Percentiles rank a stretch among this genome's conserved stretches.
These are phyloP conservation scores for Entomobrya multifasciata DNA, from an alignment of 2,888 invertebrate genomes.

Conservation along the genomic window DNA sequence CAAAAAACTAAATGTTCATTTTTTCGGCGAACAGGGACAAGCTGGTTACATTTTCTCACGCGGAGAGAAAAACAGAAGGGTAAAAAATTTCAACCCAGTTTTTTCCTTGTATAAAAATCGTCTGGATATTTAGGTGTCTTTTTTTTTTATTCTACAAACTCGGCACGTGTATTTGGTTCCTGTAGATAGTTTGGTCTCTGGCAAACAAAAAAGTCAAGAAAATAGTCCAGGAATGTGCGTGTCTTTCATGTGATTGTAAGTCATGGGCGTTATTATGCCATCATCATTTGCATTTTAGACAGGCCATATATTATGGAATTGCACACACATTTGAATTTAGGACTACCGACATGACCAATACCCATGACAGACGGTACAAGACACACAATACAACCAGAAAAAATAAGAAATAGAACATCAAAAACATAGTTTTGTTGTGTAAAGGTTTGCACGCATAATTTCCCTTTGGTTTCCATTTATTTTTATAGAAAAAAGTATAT, in stretches of 20 bases:
- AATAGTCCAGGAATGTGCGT: conserved; percentile 20
- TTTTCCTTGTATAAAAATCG: no score
- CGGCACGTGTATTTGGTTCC: not conserved
- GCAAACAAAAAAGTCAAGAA: not conserved
- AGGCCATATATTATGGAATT: not conserved
- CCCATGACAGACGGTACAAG: not conserved
- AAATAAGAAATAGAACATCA: not conserved
- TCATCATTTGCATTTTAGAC: conserved; percentile 32
- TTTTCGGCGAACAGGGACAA: no score
- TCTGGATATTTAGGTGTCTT: not conserved
- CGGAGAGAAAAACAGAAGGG: no score
- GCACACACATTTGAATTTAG: not conserved
- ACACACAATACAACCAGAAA: no score
- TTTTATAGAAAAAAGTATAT: not conserved
- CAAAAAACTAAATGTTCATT: no score
- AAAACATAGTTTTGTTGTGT: not conserved
- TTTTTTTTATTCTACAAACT: not conserved
- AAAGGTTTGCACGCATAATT: not conserved
- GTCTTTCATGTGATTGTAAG: not conserved
- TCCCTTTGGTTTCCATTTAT: not conserved
- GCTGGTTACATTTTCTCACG: no score
- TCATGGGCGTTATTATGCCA: conserved; percentile 11
- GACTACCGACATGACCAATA: not conserved
- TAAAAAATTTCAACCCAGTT: no score
- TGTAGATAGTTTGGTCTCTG: not conserved